Evolutionary conservation across 1,140 invertebrate genomes (phyloP).

Genomic region (Battus philenor): DNA sequence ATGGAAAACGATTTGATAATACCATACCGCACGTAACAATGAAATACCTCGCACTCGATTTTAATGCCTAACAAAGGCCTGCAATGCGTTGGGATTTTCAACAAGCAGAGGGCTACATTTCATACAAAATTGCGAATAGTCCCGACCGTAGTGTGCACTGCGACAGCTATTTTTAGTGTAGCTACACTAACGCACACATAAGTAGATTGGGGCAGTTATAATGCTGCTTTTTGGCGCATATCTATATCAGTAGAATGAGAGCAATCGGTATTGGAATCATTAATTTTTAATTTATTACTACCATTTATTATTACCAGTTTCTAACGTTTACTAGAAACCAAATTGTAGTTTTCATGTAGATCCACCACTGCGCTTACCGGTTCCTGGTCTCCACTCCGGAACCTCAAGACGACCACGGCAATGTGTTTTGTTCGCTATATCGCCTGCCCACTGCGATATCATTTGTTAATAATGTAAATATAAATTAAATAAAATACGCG

Average conservation of each 20-base stretch:
- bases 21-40: constrained; percentile 10
- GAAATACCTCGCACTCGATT: constrained; percentile 17
- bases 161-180: constrained; percentile 15
- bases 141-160: constrained; percentile 3
- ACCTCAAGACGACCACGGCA: too few species aligned
- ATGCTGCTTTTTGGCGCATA: constrained; percentile 15
- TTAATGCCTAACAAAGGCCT: constrained; percentile 15
- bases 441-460: too few species aligned
- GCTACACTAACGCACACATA: constrained; percentile 13
- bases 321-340: too few species aligned
- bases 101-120: constrained; percentile 17
- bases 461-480: too few species aligned
- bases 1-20: constrained; percentile 11
- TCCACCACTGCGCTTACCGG: too few species aligned
- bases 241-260: not conserved
- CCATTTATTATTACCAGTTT: too few species aligned
- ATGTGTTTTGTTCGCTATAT: too few species aligned
- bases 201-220: constrained; percentile 9
- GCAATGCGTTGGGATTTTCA: constrained; percentile 18
- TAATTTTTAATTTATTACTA: too few species aligned
- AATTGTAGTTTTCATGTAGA: too few species aligned
- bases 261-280: not conserved
- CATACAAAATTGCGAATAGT: constrained; percentile 17
- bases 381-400: too few species aligned
- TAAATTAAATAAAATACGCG: too few species aligned